These are phyloP conservation scores for Drosophila fungiperda DNA, from an alignment of 2,888 invertebrate genomes.

Conservation along the genomic window DNA sequence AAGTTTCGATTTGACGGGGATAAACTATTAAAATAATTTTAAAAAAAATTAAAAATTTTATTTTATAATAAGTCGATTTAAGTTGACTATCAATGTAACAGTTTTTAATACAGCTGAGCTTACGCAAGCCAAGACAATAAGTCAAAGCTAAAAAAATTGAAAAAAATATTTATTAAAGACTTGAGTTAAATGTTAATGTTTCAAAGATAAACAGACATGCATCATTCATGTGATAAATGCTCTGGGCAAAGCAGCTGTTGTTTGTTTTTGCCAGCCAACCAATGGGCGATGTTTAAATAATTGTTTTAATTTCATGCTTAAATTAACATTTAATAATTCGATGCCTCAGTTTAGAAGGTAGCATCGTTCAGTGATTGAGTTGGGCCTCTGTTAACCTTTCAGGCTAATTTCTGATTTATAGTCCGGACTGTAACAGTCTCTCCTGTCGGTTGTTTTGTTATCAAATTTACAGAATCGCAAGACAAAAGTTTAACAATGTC, in stretches of 20 bases:
- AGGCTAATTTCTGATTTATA: slow-evolving; percentile 37
- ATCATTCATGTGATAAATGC: slow-evolving; percentile 38
- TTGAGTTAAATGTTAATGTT: not conserved
- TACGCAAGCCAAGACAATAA: not conserved
- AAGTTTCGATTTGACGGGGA: not conserved
- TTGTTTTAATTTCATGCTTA: slow-evolving; percentile 83
- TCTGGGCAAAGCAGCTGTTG: slow-evolving; percentile 18
- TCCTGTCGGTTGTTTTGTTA: slow-evolving; percentile 48
- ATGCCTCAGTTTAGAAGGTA: slow-evolving; percentile 23
- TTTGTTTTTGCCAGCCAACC: slow-evolving; percentile 33
- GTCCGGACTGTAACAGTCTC: slow-evolving; percentile 7
- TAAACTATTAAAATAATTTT: not conserved
- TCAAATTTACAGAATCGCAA: slow-evolving; percentile 74
- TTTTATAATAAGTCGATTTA: not conserved
- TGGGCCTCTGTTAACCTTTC: slow-evolving; percentile 45
- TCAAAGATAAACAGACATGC: slow-evolving; percentile 10
- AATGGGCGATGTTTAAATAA: slow-evolving; percentile 60
- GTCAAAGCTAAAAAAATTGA: no score
- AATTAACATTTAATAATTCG: slow-evolving; percentile 80
- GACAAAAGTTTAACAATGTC: slow-evolving; percentile 76
- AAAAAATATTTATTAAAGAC: not conserved
- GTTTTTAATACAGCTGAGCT: not conserved
- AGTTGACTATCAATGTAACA: not conserved
- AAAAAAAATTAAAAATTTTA: not conserved
- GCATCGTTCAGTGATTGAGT: slow-evolving; percentile 14